A percentile compares a stretch with the other conserved stretches of the same genome.
These are phyloP conservation scores for Porites cylindrica DNA, from an alignment of 92 coral and sea anemone genomes.

Conservation along the genomic window DNA sequence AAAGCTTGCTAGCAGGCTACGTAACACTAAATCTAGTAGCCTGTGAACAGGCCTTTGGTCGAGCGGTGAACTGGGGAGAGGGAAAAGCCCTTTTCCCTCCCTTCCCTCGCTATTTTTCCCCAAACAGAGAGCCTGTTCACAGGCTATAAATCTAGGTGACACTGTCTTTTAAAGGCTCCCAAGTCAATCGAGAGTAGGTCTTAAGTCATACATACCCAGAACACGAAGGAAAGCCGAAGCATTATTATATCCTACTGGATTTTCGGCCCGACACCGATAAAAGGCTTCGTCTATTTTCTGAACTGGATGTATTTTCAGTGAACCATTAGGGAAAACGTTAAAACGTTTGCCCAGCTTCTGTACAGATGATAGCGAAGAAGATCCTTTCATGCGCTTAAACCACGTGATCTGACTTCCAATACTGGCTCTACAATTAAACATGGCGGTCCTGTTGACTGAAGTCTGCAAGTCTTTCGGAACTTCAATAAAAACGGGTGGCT, in stretches of 20 bases:
- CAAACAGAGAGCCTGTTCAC: too few species aligned
- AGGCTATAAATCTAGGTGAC: too few species aligned
- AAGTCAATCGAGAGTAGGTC: too few species aligned
- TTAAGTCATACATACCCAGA: slow-evolving; percentile 57
- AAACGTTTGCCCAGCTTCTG: slow-evolving; percentile 74
- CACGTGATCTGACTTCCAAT: slow-evolving; percentile 62
- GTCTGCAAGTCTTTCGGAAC: slow-evolving; percentile 61
- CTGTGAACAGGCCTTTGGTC: too few species aligned
- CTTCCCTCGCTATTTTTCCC: too few species aligned
- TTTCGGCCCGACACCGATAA: slow-evolving; percentile 76
- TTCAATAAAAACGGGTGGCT: slow-evolving; percentile 62
- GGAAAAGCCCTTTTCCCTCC: too few species aligned
- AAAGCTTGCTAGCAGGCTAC: too few species aligned
- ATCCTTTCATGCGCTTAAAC: slow-evolving; percentile 49
- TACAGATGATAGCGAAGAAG: slow-evolving; percentile 46
- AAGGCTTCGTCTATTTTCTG: slow-evolving; percentile 78
- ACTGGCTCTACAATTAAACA: slow-evolving; percentile 71
- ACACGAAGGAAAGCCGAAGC: slow-evolving; percentile 75
- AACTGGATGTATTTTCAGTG: slow-evolving; percentile 56
- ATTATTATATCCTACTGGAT: slow-evolving; percentile 69
- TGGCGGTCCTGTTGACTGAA: slow-evolving; percentile 65
- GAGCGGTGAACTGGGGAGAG: too few species aligned
- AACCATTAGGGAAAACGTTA: slow-evolving; percentile 75
- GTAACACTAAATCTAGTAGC: too few species aligned
- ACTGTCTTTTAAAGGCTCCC: too few species aligned